These are phyloP conservation scores for Eulemur coronatus DNA, from an alignment of 2,797 vertebrate species.

Conservation along the genomic window DNA sequence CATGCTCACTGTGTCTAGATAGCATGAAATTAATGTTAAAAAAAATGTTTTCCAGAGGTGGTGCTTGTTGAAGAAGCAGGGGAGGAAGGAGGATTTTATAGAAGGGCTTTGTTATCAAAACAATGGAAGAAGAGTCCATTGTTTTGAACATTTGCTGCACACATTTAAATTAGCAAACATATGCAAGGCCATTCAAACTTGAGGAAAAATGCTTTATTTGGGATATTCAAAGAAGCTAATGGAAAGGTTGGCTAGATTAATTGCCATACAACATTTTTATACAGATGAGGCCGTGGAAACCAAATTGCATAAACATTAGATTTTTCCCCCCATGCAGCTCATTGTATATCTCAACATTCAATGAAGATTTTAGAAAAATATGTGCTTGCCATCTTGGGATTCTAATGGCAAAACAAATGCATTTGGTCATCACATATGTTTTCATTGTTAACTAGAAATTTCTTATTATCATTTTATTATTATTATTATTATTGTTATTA, in stretches of 20 bases:
- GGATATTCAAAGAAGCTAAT: constrained; percentile 32
- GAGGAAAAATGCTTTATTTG: constrained; percentile 50
- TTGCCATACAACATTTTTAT: constrained; percentile 19
- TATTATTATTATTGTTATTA: not conserved
- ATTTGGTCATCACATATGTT: not conserved
- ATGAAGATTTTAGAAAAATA: not conserved
- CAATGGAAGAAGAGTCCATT: not conserved
- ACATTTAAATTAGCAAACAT: constrained; percentile 43
- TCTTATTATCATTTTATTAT: not conserved
- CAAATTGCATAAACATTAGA: not conserved
- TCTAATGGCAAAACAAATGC: not conserved
- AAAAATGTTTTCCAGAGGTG: not conserved
- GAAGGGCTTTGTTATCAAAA: not conserved
- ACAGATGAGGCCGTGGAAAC: not conserved
- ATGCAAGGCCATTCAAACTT: not conserved
- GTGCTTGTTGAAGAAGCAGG: not conserved
- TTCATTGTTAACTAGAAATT: not conserved
- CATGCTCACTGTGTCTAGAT: not conserved
- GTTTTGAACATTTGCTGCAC: not conserved
- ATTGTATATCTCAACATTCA: not conserved
- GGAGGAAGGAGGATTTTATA: not conserved
- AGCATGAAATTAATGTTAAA: constrained; percentile 35
- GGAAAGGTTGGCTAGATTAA: constrained; percentile 51
- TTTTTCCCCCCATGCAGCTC: not conserved
- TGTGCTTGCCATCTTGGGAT: not conserved